Percentiles rank a stretch among this genome's conserved stretches.
These are phyloP conservation scores for Atherinomorus stipes DNA, from an alignment of 2,113 vertebrate genomes.

Conservation along the genomic window DNA sequence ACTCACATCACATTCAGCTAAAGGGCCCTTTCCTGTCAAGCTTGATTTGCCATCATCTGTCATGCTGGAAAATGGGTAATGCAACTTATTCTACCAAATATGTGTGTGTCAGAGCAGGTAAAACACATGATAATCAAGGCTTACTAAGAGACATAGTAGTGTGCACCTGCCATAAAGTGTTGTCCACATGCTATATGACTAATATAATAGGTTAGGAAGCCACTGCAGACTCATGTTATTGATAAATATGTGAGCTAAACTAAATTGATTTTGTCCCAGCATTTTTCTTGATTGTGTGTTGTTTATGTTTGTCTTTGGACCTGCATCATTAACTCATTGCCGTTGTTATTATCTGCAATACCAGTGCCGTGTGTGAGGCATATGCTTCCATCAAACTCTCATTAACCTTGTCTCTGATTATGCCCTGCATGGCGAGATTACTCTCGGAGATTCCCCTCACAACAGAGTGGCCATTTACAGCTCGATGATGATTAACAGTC, in stretches of 20 bases:
- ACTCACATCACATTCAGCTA: constrained; percentile 68
- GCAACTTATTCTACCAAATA: constrained; percentile 61
- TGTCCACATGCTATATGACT: constrained; percentile 24
- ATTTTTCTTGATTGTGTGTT: constrained; percentile 73
- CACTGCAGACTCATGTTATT: constrained; percentile 36
- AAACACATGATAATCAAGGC: constrained; percentile 40
- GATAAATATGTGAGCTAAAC: constrained; percentile 41
- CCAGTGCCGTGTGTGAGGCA: constrained; percentile 65
- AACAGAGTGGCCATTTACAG: constrained; percentile 73
- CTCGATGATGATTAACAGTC: constrained; percentile 75
- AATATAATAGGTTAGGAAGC: constrained; percentile 8
- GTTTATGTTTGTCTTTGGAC: constrained; percentile 75
- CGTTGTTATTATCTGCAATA: constrained; percentile 65
- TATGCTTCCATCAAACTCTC: constrained; percentile 83
- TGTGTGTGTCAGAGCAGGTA: constrained; percentile 55
- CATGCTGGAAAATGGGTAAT: constrained; percentile 48
- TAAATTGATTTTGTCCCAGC: constrained; percentile 59
- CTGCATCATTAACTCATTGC: constrained; percentile 75
- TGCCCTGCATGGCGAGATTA: constrained; percentile 69
- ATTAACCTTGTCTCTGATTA: constrained; percentile 84
- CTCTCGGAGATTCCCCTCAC: constrained; percentile 66
- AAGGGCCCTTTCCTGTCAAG: constrained; percentile 66
- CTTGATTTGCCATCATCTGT: constrained; percentile 68
- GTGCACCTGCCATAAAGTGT: constrained; percentile 26
- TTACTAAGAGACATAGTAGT: constrained; percentile 36